phyloP scores from a whole-genome alignment of 2,113 vertebrate species.

The Clarias magur region DNA sequence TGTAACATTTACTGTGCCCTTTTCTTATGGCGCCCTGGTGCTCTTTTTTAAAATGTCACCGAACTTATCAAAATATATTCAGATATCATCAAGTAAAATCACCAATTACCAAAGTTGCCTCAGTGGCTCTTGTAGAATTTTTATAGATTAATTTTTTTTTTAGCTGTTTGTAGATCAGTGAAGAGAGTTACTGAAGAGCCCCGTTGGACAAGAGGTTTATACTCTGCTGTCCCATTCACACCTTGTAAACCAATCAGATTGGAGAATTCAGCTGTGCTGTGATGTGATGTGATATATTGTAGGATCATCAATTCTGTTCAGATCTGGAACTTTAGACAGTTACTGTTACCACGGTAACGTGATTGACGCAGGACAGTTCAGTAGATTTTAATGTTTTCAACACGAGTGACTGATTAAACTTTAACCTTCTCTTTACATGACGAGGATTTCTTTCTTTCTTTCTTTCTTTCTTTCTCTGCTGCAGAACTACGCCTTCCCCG shows the following conservation, averaged over 20 bases:
- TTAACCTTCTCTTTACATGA: background rate
- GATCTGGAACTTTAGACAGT: background rate
- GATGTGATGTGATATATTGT: background rate
- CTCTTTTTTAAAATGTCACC: too few relatives aligned
- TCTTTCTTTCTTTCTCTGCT: background rate
- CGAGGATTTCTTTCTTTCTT: background rate
- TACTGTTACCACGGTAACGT: background rate
- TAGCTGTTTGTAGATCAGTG: too few relatives aligned
- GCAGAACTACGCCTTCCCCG: conserved; percentile 82
- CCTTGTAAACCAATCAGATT: background rate
- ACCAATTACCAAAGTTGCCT: too few relatives aligned
- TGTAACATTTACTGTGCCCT: too few relatives aligned
- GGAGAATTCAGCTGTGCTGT: background rate
- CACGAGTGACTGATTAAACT: background rate
- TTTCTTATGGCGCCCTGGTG: too few relatives aligned
- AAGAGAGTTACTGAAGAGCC: too few relatives aligned
- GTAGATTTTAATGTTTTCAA: background rate
- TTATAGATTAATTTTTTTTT: too few relatives aligned
- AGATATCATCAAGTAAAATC: too few relatives aligned
- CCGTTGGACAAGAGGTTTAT: too few relatives aligned
- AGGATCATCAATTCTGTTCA: background rate
- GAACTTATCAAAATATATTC: too few relatives aligned
- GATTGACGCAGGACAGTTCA: background rate
- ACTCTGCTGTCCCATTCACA: background rate
- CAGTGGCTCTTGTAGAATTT: too few relatives aligned